phyloP scores from a whole-genome alignment of 2,797 vertebrate species.

The Notolabrus celidotus region DNA sequence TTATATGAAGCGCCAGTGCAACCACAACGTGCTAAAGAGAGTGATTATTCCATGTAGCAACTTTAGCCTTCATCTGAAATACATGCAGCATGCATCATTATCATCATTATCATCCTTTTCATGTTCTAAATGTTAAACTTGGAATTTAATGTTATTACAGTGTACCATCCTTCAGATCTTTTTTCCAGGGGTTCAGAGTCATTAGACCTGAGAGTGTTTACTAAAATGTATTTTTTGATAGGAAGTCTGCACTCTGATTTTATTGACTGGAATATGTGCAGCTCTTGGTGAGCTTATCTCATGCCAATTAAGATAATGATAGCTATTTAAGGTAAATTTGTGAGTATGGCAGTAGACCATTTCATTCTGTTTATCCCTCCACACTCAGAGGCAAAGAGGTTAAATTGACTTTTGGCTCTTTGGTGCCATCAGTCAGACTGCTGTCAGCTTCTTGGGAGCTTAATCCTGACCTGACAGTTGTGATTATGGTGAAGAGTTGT shows the following conservation, averaged over 20 bases:
- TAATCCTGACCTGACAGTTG: slow-evolving; percentile 47
- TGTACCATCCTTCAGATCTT: not conserved
- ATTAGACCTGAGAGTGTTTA: not conserved
- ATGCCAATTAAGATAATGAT: not conserved
- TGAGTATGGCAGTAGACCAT: not conserved
- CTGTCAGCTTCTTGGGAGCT: slow-evolving; percentile 46
- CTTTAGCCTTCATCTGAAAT: not conserved
- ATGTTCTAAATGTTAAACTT: not conserved
- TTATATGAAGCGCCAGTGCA: not conserved
- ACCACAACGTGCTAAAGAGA: too few relatives aligned
- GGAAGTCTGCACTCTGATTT: not conserved
- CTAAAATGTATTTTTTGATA: not conserved
- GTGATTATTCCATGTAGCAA: not conserved
- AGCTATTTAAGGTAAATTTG: slow-evolving; percentile 2
- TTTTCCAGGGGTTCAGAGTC: not conserved
- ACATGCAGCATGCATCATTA: not conserved
- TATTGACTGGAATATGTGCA: slow-evolving; percentile 13
- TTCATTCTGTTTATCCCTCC: slow-evolving; percentile 2
- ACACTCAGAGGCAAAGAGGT: not conserved
- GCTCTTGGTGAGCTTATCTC: not conserved
- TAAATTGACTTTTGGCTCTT: slow-evolving; percentile 14
- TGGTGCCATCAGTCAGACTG: slow-evolving; percentile 45
- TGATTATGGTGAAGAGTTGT: slow-evolving; percentile 44
- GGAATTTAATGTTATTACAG: not conserved
- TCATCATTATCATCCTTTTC: too few relatives aligned